Evolutionary conservation across 1,140 invertebrate genomes (phyloP), one percentile per base, ranked within the genome.

Genomic region (Archegozetes longisetosus): DNA sequence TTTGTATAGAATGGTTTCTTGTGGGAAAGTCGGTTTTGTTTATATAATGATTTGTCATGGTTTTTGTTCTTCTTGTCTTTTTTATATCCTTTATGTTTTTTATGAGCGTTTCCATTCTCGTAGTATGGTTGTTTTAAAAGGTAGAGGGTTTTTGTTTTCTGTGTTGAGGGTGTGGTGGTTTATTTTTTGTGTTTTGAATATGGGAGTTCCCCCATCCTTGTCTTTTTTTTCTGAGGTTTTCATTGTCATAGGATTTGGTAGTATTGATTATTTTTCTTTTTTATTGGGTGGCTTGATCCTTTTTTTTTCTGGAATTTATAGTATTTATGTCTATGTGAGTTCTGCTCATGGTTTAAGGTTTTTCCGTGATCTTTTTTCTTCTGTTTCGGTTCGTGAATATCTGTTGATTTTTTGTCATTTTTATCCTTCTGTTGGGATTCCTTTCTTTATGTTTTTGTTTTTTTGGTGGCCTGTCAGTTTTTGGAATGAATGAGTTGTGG

Each of bases 41-140:
- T 60, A 75, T 62, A 75, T 82, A 73, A 82, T 82, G 75, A 70
- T 82, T 71, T 72, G 71, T 63, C 80, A 83, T 78, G 80, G 79
- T 2, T 56, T 68, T 12, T 64, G 76, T 77, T 83, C 80, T 56
- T 82, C 80, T 2, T 79, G 76, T 0, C 71, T 83, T 74, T 83
- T 83, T 79, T 78, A 73, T 78, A 74, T 83, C 70, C 75, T 77
- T 28, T 80, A 80, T 78, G 71, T 80, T 66, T 71, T 66, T 67
- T 83, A 82, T 79, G 75, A 80, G 64, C 68, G 70, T n/a, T 55
- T 64, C 27, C 29, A 65, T 29, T 72, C 71, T 6, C 74, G 75
- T 51, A 75, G 63, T 12, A 55, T 76, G 58, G 58, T 69, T 58
- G 52, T 76, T 60, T 73, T 70, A 69, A 75, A 73, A 54, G 73